These are phyloP conservation scores for Acanthosepion pharaonis DNA, from an alignment of 2,888 invertebrate species.

Conservation along the genomic window DNA sequence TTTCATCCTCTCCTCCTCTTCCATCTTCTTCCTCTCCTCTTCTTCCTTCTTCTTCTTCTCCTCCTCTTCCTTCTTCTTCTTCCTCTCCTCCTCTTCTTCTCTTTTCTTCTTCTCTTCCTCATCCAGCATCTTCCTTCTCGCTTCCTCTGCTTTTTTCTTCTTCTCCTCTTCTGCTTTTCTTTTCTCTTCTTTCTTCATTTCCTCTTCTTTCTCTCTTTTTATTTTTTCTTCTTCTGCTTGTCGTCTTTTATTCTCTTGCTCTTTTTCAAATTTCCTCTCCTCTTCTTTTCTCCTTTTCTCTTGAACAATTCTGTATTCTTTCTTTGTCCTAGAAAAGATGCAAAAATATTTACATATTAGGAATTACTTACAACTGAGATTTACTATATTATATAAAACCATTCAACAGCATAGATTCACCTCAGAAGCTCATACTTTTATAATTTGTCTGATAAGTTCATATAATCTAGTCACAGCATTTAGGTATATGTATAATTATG, in stretches of 20 bases:
- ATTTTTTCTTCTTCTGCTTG: neutral
- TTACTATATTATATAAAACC: no score
- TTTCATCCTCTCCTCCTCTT: neutral
- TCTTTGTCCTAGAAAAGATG: neutral
- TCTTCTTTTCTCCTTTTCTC: neutral
- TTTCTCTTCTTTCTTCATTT: neutral
- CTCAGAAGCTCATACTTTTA: no score
- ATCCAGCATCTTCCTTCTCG: neutral
- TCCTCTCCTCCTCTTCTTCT: no score
- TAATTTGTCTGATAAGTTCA: no score
- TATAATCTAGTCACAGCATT: no score
- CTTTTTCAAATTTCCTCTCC: neutral
- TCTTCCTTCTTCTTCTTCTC: neutral
- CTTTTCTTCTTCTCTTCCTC: neutral
- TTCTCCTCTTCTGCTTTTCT: neutral
- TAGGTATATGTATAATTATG: no score
- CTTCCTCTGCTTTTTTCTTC: neutral
- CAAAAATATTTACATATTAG: neutral
- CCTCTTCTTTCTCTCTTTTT: neutral
- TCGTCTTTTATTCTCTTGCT: neutral
- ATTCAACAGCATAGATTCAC: no score
- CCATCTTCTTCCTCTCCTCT: neutral
- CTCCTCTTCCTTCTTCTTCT: neutral
- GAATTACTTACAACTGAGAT: no score
- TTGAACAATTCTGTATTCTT: neutral